phyloP scores from a whole-genome alignment of 2,888 invertebrate genomes.

The Ametastegia equiseti region DNA sequence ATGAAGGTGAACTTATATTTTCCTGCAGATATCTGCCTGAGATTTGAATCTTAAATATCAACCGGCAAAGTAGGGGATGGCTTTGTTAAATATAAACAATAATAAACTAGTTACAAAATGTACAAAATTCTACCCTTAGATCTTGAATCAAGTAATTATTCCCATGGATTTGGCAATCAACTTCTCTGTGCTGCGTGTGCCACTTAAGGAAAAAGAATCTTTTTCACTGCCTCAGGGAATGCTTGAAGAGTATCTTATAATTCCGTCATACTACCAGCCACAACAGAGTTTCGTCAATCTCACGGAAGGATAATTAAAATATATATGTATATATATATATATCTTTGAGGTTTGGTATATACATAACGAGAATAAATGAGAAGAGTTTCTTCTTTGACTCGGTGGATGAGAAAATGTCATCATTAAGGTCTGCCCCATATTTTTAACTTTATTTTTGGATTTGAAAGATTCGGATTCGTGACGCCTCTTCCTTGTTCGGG shows the following conservation, averaged over 20 bases:
- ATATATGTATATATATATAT: neutral
- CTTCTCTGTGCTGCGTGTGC: neutral
- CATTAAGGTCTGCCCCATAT: neutral
- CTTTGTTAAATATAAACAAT: neutral
- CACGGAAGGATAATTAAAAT: constrained; percentile 5
- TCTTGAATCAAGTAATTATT: neutral
- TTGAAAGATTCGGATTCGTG: neutral
- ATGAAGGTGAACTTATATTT: neutral
- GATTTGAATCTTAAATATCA: constrained; percentile 6
- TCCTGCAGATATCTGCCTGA: neutral
- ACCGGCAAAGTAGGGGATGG: neutral
- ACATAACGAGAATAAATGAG: neutral
- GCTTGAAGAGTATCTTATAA: neutral
- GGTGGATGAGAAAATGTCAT: constrained; percentile 6
- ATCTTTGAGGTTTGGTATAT: neutral
- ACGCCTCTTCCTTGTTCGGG: neutral
- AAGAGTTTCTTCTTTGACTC: constrained; percentile 4
- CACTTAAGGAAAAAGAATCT: constrained; percentile 1
- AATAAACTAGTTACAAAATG: neutral
- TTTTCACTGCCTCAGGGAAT: neutral
- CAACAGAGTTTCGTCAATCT: constrained; percentile 7
- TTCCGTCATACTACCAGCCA: neutral
- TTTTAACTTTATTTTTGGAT: neutral
- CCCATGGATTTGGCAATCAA: neutral
- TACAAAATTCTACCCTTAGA: neutral